Percentiles rank a stretch among this genome's conserved stretches.
These are phyloP conservation scores for Parasteatoda lunata DNA, from an alignment of 2,888 invertebrate species.

Conservation along the genomic window DNA sequence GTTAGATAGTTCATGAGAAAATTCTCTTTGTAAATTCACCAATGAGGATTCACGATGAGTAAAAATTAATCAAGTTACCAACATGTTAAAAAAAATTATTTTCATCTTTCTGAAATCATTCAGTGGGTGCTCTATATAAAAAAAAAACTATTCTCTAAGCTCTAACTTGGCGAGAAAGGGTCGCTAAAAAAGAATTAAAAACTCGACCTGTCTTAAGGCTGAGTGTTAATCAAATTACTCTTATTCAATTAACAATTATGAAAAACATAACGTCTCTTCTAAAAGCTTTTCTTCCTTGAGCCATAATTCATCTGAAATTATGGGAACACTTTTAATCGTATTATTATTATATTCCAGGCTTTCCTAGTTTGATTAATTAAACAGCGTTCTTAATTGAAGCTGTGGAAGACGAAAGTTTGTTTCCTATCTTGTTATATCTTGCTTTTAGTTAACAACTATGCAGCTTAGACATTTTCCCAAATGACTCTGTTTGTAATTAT, in stretches of 20 bases:
- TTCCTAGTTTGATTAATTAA: slow-evolving; percentile 59
- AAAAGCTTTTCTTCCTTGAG: slow-evolving; percentile 59
- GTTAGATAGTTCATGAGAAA: background rate
- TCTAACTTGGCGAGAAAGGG: slow-evolving; percentile 5
- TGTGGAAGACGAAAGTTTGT: slow-evolving; percentile 39
- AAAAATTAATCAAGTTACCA: slow-evolving; percentile 64
- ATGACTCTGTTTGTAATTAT: background rate
- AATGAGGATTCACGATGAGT: slow-evolving; percentile 53
- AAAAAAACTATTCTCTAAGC: background rate
- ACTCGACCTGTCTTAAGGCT: slow-evolving; percentile 17
- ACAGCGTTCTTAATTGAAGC: slow-evolving; percentile 41
- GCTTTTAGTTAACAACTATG: slow-evolving; percentile 18
- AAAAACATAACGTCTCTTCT: slow-evolving; percentile 57
- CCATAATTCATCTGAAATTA: slow-evolving; percentile 43
- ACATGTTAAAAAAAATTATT: slow-evolving; percentile 12
- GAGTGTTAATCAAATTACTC: slow-evolving; percentile 62
- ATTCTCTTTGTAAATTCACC: background rate
- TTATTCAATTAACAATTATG: slow-evolving; percentile 66
- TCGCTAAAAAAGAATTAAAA: slow-evolving; percentile 49
- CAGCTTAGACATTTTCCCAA: background rate
- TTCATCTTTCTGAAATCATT: slow-evolving; percentile 2
- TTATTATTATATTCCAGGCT: slow-evolving; percentile 56
- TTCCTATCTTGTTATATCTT: slow-evolving; percentile 20
- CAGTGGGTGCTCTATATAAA: background rate
- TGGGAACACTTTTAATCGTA: slow-evolving; percentile 53